A percentile compares a stretch with the other conserved stretches of the same genome.
phyloP scores from a whole-genome alignment of 2,888 invertebrate genomes.

The Leptarthrus brevirostris region DNA sequence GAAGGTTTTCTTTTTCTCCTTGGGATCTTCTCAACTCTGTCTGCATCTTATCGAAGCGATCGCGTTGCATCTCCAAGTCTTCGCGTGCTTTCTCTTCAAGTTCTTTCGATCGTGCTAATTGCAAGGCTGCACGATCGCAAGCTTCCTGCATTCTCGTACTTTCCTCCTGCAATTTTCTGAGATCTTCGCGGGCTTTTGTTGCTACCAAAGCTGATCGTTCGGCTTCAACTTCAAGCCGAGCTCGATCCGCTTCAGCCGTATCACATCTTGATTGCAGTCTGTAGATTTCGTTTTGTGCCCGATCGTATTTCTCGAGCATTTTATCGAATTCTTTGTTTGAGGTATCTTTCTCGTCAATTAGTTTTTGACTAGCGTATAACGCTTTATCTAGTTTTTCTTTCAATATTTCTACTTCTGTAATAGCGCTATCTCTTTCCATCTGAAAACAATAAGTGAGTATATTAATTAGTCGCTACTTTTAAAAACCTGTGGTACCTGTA shows the following conservation, averaged over 20 bases:
- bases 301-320: conserved; percentile 92
- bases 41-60: conserved; percentile 88
- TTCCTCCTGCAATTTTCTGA: conserved; percentile 88
- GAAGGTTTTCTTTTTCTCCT: conserved; percentile 86
- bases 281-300: conserved; percentile 90
- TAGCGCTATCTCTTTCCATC: conserved; percentile 88
- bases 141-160: conserved; percentile 86
- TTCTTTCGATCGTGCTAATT: conserved; percentile 87
- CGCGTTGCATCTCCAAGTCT: conserved; percentile 88
- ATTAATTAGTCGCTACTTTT: background rate
- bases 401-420: conserved; percentile 85
- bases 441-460: conserved; percentile 60
- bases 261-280: conserved; percentile 90
- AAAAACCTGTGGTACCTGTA: conserved; percentile 71
- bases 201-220: conserved; percentile 85
- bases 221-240: conserved; percentile 84
- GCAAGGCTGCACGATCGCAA: conserved; percentile 87
- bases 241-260: conserved; percentile 87
- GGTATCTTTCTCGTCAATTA: conserved; percentile 87
- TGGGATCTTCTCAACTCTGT: conserved; percentile 84
- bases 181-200: conserved; percentile 85
- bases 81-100: conserved; percentile 91
- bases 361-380: conserved; percentile 83
- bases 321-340: conserved; percentile 93
- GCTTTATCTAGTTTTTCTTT: conserved; percentile 93